These are phyloP conservation scores for Leptopilina myrica DNA, from an alignment of 2,888 invertebrate genomes.

Conservation along the genomic window DNA sequence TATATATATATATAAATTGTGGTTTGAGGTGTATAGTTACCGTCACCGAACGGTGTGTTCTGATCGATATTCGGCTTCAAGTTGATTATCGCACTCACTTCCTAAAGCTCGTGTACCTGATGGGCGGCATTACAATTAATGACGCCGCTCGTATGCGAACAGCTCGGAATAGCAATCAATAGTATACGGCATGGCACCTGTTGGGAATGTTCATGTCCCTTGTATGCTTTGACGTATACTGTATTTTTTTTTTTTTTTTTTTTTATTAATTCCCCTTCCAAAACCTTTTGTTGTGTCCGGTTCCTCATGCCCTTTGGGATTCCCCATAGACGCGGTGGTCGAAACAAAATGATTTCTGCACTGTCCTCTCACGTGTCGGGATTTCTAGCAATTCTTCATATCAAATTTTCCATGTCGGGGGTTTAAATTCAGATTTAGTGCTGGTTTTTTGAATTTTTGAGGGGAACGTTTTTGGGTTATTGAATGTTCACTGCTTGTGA, in stretches of 20 bases:
- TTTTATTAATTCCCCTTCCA: not conserved
- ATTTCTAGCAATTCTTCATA: not conserved
- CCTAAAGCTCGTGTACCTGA: conserved; percentile 60
- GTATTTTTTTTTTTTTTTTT: conserved; percentile 12
- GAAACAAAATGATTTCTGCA: conserved; percentile 11
- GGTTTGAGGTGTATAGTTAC: conserved; percentile 9
- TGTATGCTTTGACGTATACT: conserved; percentile 50
- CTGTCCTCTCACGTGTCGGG: not conserved
- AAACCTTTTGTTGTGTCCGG: not conserved
- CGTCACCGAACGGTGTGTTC: conserved; percentile 41
- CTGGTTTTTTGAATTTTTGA: too few species aligned
- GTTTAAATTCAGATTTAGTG: not conserved
- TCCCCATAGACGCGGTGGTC: not conserved
- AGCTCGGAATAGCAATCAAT: conserved; percentile 70
- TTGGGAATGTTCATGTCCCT: conserved; percentile 66
- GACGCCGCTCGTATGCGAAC: conserved; percentile 62
- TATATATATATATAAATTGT: too few species aligned
- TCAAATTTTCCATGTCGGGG: conserved; percentile 4
- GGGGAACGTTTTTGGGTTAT: too few species aligned
- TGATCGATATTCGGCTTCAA: conserved; percentile 65
- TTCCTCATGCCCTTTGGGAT: not conserved
- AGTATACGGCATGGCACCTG: conserved; percentile 62
- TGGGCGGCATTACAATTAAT: conserved; percentile 70
- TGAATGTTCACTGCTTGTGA: too few species aligned
- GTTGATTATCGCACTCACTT: conserved; percentile 61